These are phyloP conservation scores for Schizaphis graminum DNA, from an alignment of 2,888 invertebrate species.

Conservation along the genomic window DNA sequence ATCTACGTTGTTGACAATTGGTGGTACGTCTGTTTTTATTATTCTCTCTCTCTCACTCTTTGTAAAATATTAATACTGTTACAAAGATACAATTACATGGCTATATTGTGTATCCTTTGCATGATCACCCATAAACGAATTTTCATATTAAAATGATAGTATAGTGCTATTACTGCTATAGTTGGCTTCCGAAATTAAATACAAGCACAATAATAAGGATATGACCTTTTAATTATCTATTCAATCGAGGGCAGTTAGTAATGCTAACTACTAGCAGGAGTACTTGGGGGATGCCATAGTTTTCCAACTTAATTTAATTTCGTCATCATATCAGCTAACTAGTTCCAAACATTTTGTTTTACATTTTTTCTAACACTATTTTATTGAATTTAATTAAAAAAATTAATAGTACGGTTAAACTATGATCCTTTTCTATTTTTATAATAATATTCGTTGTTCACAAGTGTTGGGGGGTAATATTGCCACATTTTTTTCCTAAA, in stretches of 20 bases:
- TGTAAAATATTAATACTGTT: neutral
- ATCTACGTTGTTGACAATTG: neutral
- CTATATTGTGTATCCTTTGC: neutral
- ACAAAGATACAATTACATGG: neutral
- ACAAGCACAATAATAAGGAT: neutral
- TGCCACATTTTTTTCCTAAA: neutral
- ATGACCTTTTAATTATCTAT: neutral
- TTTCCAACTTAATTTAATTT: neutral
- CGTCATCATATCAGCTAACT: neutral
- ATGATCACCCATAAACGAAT: neutral
- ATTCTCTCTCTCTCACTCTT: neutral
- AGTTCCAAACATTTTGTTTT: neutral
- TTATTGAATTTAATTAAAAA: neutral
- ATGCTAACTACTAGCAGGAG: neutral
- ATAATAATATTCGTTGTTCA: neutral
- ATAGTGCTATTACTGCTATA: neutral
- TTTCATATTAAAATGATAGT: neutral
- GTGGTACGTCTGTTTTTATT: neutral
- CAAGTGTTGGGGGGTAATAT: neutral
- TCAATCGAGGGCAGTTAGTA: neutral
- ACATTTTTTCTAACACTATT: neutral
- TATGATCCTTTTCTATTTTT: neutral
- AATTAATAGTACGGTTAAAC: neutral
- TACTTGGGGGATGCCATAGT: neutral
- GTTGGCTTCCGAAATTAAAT: neutral